Evolutionary conservation across 2,797 vertebrate species (phyloP), one percentile per base, ranked within the genome.

Genomic region (Decapterus maruadsi): DNA sequence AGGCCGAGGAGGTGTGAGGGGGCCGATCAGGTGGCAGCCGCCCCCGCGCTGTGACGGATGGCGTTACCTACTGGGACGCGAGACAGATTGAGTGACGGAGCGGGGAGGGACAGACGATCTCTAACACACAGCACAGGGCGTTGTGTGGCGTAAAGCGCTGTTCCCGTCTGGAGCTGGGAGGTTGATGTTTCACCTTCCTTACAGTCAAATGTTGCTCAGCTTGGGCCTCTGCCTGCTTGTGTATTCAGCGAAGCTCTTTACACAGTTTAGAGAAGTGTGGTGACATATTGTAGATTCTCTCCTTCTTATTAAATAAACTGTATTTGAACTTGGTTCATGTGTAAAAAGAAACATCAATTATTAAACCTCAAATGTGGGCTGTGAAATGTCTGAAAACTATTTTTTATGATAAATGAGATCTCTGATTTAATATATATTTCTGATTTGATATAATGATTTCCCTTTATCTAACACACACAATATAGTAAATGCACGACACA

Each of bases 91-190:
- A 88, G 77, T 69, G 86, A 86, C 4, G 42, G 70, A 22, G 72
- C 0, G 61, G 78, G 86, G 61, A 40, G 26, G 80, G 90, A 90
- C 76, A 87, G 80, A 78, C 20, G 86, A 90, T 73, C 86, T 83
- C 71, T 66, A 67, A 87, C 55, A 50, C n/a, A 51, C 68, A 17
- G 57, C n/a, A 9, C 61, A n/a, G 20, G 12, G 68, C 19, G 17
- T 59, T 84, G 53, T 60, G 69, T 45, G 72, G 77, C 68, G 20
- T 11, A 72, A 72, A 72, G 51, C 38, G 12, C 69, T 55, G 53
- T 19, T 57, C 62, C 68, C 53, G 17, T 76, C 63, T 60, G 36
- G 68, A 66, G 11, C 51, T 51, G 17, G 4, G 42, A 75, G 84
- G 85, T 86, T 87, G 77, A 82, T 54, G 79, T 88, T 87, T 89